A percentile compares a stretch with the other conserved stretches of the same genome.
Conservation (phyloP, 2,113 vertebrate species). For the Phoenicopterus ruber region DNA sequence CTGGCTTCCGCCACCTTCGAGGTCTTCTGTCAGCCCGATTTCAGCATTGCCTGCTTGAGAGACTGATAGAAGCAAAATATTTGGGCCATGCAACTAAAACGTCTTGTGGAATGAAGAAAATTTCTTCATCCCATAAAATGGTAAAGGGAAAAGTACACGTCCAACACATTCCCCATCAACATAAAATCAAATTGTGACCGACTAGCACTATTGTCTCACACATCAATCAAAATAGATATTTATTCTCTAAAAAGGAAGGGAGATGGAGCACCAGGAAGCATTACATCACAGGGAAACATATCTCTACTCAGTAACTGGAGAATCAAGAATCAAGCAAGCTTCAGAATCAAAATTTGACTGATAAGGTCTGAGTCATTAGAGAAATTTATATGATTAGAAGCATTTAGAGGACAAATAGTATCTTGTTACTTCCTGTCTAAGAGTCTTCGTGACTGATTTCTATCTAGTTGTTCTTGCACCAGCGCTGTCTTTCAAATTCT, state of each 20-base stretch:
- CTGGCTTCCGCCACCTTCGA: neutral
- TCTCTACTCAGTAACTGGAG: neutral
- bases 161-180: neutral
- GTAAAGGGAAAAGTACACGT: neutral
- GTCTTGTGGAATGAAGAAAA: neutral
- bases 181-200: neutral
- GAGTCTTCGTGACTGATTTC: neutral
- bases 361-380: neutral
- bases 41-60: neutral
- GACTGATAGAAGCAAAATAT: neutral
- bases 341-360: neutral
- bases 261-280: neutral
- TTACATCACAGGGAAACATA: neutral
- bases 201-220: neutral
- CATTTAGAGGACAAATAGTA: neutral
- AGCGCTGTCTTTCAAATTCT: neutral
- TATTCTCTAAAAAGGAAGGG: neutral
- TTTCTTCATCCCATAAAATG: neutral
- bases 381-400: neutral
- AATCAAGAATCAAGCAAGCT: too few species aligned
- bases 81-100: neutral
- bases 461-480: neutral
- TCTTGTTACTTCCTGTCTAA: neutral
- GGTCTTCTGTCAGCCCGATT: neutral
- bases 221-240: neutral